phyloP scores from a whole-genome alignment of 2,113 vertebrate species.

The Atractosteus spatula region DNA sequence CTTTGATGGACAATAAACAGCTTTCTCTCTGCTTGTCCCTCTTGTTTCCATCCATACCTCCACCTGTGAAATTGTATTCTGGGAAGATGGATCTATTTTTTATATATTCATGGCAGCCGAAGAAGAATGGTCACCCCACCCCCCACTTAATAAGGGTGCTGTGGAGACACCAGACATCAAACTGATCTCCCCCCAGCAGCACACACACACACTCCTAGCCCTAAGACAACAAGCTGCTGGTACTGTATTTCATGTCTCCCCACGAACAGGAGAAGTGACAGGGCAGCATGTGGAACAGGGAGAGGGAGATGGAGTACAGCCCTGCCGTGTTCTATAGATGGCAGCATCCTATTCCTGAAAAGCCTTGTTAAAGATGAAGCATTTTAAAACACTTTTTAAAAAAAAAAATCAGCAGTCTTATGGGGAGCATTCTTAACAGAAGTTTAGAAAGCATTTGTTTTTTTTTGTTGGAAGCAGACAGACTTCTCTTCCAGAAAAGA shows the following conservation, averaged over 20 bases:
- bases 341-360: too few species aligned
- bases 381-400: too few species aligned
- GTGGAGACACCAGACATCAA: constrained; percentile 35
- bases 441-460: too few species aligned
- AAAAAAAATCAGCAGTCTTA: too few species aligned
- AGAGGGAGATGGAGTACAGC: constrained; percentile 21
- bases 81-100: constrained; percentile 69
- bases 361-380: too few species aligned
- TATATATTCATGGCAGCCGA: constrained; percentile 69
- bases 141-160: constrained; percentile 64
- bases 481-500: too few species aligned
- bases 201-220: constrained; percentile 42
- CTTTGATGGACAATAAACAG: not conserved
- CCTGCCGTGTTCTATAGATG: constrained; percentile 65
- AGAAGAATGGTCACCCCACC: constrained; percentile 68
- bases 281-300: constrained; percentile 43
- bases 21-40: constrained; percentile 33
- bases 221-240: constrained; percentile 61
- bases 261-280: constrained; percentile 65
- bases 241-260: constrained; percentile 48
- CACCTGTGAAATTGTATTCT: constrained; percentile 75
- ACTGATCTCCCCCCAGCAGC: constrained; percentile 8
- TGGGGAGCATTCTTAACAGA: too few species aligned
- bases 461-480: too few species aligned
- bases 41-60: constrained; percentile 10